Evolutionary conservation across 1,140 invertebrate genomes (phyloP).

Genomic region (Formica exsecta): DNA sequence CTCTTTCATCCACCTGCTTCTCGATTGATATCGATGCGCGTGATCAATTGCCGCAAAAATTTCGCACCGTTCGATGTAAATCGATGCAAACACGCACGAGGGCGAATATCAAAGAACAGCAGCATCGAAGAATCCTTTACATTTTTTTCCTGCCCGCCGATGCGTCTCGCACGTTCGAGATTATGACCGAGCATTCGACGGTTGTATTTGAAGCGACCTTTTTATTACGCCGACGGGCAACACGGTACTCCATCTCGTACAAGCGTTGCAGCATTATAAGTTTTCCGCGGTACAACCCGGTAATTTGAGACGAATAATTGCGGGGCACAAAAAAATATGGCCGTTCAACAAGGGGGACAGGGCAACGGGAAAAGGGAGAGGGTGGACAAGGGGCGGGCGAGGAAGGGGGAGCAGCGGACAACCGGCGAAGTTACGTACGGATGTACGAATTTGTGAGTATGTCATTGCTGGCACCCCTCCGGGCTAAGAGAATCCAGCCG

Average conservation of each 20-base stretch:
- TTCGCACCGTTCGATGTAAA: conserved; percentile 23
- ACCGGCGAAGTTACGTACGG: conserved; percentile 78
- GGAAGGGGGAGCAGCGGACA: conserved; percentile 32
- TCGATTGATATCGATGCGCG: conserved; percentile 24
- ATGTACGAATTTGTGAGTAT: conserved; percentile 78
- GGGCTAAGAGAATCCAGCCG: conserved; percentile 72
- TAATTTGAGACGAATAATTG: conserved; percentile 84
- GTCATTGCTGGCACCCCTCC: conserved; percentile 80
- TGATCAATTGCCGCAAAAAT: conserved; percentile 6
- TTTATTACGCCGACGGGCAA: conserved; percentile 57
- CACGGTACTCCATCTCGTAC: conserved; percentile 49
- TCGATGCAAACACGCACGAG: neutral
- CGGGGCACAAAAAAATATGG: conserved; percentile 81
- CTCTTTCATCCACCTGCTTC: neutral
- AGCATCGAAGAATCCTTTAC: conserved; percentile 15
- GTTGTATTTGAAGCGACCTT: conserved; percentile 60
- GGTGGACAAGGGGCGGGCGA: neutral
- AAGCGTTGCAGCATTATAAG: conserved; percentile 71
- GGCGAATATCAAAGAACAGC: neutral
- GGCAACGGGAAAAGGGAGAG: neutral
- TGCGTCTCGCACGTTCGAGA: neutral
- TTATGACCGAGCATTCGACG: conserved; percentile 62
- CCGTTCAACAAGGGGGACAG: conserved; percentile 75
- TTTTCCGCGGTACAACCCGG: conserved; percentile 79
- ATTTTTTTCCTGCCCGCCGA: conserved; percentile 1